A percentile compares a stretch with the other conserved stretches of the same genome.
phyloP scores from a whole-genome alignment of 2,113 vertebrate genomes.

The Ctenodactylus gundi region DNA sequence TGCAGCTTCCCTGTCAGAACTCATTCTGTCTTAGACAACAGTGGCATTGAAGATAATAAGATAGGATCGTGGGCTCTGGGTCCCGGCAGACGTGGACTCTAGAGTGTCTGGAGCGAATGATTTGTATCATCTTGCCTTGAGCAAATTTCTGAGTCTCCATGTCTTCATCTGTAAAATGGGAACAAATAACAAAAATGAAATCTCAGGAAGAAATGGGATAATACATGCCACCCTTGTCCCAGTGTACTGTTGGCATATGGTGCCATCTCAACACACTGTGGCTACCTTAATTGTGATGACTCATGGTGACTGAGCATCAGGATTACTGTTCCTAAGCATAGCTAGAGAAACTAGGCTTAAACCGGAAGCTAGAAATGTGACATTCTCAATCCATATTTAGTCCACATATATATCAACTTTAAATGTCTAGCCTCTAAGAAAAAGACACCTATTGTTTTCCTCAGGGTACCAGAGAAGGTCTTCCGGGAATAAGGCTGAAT shows the following conservation, averaged over 20 bases:
- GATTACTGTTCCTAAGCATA: neutral
- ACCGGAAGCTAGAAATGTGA: neutral
- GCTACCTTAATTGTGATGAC: neutral
- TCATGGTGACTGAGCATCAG: neutral
- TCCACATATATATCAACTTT: neutral
- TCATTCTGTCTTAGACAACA: neutral
- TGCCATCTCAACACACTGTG: neutral
- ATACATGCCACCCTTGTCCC: neutral
- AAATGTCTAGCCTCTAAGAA: neutral
- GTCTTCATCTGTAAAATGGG: neutral
- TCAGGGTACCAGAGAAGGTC: neutral
- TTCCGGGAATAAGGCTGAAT: neutral
- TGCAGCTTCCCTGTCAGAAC: no score
- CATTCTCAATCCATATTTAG: neutral
- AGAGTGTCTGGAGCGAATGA: neutral
- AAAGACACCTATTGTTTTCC: neutral
- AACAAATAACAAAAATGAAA: neutral
- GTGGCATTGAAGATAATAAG: neutral
- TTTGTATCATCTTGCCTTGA: neutral
- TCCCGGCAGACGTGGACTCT: neutral
- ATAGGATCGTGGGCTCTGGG: neutral
- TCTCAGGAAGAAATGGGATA: neutral
- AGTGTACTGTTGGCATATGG: neutral
- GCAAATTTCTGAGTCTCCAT: neutral
- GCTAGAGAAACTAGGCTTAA: conserved; percentile 1